Conservation (phyloP, 2,888 invertebrate genomes). For the Pyrochroa serraticornis region DNA sequence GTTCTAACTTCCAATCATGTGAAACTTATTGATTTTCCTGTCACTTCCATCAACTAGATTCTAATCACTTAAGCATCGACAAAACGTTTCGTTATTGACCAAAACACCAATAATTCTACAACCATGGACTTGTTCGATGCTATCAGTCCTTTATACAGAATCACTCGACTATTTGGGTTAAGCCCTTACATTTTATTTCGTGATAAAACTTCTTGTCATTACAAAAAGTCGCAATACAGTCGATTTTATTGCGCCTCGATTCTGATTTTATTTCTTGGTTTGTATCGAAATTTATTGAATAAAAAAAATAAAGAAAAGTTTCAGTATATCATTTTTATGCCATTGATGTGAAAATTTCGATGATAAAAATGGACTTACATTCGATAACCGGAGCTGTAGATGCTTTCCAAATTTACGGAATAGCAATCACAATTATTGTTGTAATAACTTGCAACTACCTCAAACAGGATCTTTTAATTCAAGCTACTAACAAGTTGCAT, state of each 20-base stretch:
- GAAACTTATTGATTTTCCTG: no score
- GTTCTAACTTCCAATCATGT: no score
- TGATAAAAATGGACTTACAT: not conserved
- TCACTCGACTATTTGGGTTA: constrained; percentile 1
- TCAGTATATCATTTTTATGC: not conserved
- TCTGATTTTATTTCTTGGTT: constrained; percentile 4
- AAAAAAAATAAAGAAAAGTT: no score
- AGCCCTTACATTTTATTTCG: not conserved
- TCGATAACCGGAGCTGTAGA: constrained; percentile 8
- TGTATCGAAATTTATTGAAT: no score
- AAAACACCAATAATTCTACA: not conserved
- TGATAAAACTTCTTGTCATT: constrained; percentile 2
- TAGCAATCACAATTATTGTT: not conserved
- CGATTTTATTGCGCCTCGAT: not conserved
- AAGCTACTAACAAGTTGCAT: constrained; percentile 3
- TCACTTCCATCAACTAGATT: not conserved
- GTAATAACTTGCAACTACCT: constrained; percentile 1
- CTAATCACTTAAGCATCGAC: not conserved
- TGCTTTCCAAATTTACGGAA: constrained; percentile 3
- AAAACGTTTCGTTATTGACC: not conserved
- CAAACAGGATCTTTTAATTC: not conserved
- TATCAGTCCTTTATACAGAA: constrained; percentile 5
- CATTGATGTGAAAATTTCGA: not conserved
- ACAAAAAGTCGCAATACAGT: not conserved
- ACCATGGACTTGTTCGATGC: constrained; percentile 5